Base-by-base conservation (phyloP, 2,113 vertebrate genomes). In the Ia io region DNA sequence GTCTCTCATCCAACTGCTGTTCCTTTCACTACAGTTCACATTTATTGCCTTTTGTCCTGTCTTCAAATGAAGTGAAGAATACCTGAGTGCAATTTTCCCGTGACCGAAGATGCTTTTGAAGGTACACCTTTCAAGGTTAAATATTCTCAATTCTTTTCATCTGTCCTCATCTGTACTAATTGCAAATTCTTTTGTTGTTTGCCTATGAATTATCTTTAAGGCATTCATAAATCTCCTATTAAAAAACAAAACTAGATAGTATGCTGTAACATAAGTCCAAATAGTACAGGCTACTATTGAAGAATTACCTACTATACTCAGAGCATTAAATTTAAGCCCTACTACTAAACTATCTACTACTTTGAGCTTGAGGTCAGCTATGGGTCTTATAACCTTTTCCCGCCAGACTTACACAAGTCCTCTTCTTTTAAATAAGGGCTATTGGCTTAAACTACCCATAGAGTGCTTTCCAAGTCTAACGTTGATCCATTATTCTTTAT, bases 41-140 rank as follows among this genome's bases (percentile, higher is more conserved):
- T 49, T 92, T 37, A 82, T 40, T 94, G 95, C 86, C 71, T 47
- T 92, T 78, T 83, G 67, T 86, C 74, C 83, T 88, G 11, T 61
- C 61, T 49, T 88, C 63, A 86, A 44, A 95, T 89, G 83, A 96
- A 88, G 90, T 37, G 42, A 51, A 88, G 67, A 94, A 88, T 61
- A 96, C 20, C 67, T 95, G 84, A 11, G 53, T 30, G 42, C 40
- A 77, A 47, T 93, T 90, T 85, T 90, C 93, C 85, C 73, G 91
- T 91, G 53, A 95, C 4, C 20, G 51, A 88, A 76, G 51, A 95
- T 47, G 35, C 35, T 85, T 90, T 69, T 73, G 71, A 71, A 88
- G 32, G 53, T n/a, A 65, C 40, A 22, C 67, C 71, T 93, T 95
- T 87, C 35, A 42, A 88, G 22, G 25, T 90, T 85, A 93, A 93